Percentiles rank a stretch among this genome's conserved stretches.
Conservation (phyloP, 2,888 invertebrate genomes). For the Euproctis similis region DNA sequence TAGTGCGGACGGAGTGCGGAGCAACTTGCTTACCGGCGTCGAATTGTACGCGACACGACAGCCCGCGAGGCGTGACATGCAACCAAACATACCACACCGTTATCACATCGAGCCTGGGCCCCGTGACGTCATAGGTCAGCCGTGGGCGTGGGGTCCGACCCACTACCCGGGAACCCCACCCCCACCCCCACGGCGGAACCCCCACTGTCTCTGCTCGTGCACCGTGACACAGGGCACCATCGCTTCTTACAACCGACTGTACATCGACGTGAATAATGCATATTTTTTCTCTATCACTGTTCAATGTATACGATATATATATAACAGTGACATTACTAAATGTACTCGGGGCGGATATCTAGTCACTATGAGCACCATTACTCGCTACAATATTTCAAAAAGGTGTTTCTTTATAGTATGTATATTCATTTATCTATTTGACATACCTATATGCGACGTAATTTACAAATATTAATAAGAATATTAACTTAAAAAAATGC, state of each 20-base stretch:
- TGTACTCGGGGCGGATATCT: conserved; percentile 3
- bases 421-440: too few relatives aligned
- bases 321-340: conserved; percentile 5
- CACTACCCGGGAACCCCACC: too few relatives aligned
- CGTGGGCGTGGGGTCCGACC: neutral
- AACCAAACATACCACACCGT: conserved; percentile 55
- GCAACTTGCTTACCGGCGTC: conserved; percentile 51
- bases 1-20: conserved; percentile 34
- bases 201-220: conserved; percentile 3
- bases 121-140: neutral
- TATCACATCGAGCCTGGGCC: conserved; percentile 24
- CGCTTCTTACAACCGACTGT: conserved; percentile 15
- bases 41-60: conserved; percentile 26
- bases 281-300: conserved; percentile 48
- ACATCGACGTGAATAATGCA: conserved; percentile 51
- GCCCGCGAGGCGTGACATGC: conserved; percentile 50
- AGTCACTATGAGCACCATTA: conserved; percentile 4
- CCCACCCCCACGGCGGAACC: conserved; percentile 16
- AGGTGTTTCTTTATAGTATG: too few relatives aligned
- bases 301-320: conserved; percentile 7
- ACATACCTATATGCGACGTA: too few relatives aligned
- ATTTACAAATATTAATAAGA: too few relatives aligned
- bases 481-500: too few relatives aligned
- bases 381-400: conserved; percentile 1
- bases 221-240: conserved; percentile 7